Evolutionary conservation across 2,888 invertebrate genomes (phyloP), one percentile per base, ranked within the genome.

Genomic region (Lordiphosa fenestrarum): DNA sequence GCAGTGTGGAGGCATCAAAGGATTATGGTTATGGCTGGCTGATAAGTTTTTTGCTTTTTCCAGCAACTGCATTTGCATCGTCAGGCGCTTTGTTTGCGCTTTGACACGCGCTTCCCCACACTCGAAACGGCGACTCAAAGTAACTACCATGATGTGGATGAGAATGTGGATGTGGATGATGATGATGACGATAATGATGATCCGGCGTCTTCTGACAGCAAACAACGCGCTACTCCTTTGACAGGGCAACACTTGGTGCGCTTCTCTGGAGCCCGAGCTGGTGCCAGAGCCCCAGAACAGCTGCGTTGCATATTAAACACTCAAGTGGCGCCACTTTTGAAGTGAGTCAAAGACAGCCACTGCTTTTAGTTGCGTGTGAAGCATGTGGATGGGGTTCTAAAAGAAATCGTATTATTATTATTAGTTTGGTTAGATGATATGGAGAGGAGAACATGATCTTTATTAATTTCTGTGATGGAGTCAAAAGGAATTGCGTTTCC

Each of bases 1-100:
- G 51, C 76, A 69, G 81, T 74, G 51, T 59, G 58, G 44, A 59
- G 41, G 49, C 76, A 69, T 84, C 82, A 78, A 78, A 78, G 82
- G 77, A 77, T 84, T 68, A 63, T 61, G 55, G 25, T 15, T 48
- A 42, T 53, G 67, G 40, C 13, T 52, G 55, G 39, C 66, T 57
- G 64, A 66, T 61, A 65, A 61, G 59, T 59, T 23, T 23, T 35
- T 30, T 44, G 53, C 5, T 12, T 10, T 33, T 38, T 49, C 39
- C 21, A 62, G 57, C 53, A 60, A 55, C 59, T 70, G 72, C 69
- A 65, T 68, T 59, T 69, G 62, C 72, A 62, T 59, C 61, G 37
- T 40, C 38, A 40, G 46, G 42, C 41, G 66, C 53, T 66, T 65
- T 65, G 64, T 65, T 65, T 66, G 71, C 58, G 57, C 76, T 78